Conservation (phyloP, 2,113 vertebrate genomes). For the Pongo pygmaeus region DNA sequence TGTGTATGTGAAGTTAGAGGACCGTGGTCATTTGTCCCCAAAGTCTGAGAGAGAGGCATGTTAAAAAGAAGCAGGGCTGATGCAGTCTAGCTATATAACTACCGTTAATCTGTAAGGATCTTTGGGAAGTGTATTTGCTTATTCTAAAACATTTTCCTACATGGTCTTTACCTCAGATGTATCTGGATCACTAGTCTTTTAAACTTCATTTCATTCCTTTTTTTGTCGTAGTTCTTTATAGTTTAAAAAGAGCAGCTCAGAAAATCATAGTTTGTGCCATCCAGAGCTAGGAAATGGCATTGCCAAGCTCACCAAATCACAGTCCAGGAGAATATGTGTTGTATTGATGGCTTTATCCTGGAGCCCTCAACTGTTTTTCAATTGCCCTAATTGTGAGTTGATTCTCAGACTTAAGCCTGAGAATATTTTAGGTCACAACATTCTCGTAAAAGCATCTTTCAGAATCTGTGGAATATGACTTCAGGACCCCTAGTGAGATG, state of each 20-base stretch:
- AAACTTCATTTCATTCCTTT: background rate
- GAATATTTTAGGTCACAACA: background rate
- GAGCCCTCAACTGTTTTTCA: background rate
- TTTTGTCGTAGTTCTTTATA: background rate
- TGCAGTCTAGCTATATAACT: no score
- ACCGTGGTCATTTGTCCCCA: no score
- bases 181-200: background rate
- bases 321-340: background rate
- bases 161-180: background rate
- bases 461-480: background rate
- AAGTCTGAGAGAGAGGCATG: no score
- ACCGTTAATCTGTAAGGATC: background rate
- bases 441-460: background rate
- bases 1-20: no score
- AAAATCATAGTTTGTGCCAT: background rate
- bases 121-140: background rate
- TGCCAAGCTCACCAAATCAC: background rate
- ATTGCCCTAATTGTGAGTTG: background rate
- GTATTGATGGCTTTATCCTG: background rate
- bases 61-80: no score
- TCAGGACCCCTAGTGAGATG: background rate
- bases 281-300: background rate
- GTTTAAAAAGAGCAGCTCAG: background rate
- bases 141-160: conserved; percentile 18
- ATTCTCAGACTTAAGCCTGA: background rate